Evolutionary conservation across 2,888 invertebrate genomes (phyloP).

Genomic region (Drosophila prolongata): DNA sequence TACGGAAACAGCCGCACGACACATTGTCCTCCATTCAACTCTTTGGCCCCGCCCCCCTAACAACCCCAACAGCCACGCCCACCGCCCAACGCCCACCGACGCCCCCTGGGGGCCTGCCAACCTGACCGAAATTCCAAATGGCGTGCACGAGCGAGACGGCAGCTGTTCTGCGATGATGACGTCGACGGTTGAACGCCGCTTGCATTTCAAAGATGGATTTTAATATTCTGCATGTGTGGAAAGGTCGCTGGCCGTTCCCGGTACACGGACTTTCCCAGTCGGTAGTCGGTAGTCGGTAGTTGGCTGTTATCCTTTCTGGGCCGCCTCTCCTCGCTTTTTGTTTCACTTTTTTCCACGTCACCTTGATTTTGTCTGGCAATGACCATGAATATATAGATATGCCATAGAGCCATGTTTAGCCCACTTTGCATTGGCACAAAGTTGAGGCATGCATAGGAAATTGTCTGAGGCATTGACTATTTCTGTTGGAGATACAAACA

Average conservation of each 20-base stretch:
- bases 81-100: background rate
- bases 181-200: conserved; percentile 61
- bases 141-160: conserved; percentile 57
- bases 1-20: conserved; percentile 79
- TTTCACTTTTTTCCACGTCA: conserved; percentile 64
- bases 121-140: conserved; percentile 75
- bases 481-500: background rate
- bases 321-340: conserved; percentile 29
- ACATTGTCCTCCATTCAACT: conserved; percentile 71
- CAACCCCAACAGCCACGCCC: background rate
- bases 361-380: conserved; percentile 77
- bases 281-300: conserved; percentile 5
- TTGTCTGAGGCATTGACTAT: conserved; percentile 14
- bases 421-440: conserved; percentile 67
- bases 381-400: conserved; percentile 73
- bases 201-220: conserved; percentile 81
- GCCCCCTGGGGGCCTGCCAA: conserved; percentile 50
- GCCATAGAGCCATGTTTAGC: conserved; percentile 60
- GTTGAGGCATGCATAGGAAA: conserved; percentile 22
- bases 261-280: conserved; percentile 43
- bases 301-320: conserved; percentile 31
- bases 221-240: conserved; percentile 82
- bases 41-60: conserved; percentile 60
- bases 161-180: conserved; percentile 48
- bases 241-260: conserved; percentile 77